phyloP scores from a whole-genome alignment of 2,113 vertebrate species.

The Pseudorectes ferrugineus region DNA sequence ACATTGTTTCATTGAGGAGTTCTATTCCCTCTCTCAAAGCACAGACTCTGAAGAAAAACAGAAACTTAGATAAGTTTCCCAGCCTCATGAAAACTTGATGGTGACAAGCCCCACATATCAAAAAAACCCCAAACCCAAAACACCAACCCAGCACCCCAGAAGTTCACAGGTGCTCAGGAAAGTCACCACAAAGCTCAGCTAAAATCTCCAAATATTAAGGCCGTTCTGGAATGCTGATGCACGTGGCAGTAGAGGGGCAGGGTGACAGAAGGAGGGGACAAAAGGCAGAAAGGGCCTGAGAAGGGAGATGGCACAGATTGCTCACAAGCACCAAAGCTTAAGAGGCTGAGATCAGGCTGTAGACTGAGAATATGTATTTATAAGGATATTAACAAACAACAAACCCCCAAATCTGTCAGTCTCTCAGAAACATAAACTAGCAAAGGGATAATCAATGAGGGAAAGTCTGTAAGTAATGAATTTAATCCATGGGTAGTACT shows the following conservation, averaged over 20 bases:
- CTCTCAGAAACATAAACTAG: neutral
- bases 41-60: neutral
- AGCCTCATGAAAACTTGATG: neutral
- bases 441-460: neutral
- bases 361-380: neutral
- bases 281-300: neutral
- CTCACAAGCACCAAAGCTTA: neutral
- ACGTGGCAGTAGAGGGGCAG: accelerated
- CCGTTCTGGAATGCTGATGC: neutral
- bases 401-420: neutral
- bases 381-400: neutral
- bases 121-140: neutral
- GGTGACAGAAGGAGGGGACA: neutral
- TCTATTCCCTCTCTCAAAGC: neutral
- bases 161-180: neutral
- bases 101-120: neutral
- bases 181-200: neutral
- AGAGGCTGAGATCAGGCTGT: neutral
- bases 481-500: neutral
- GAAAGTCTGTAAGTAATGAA: neutral
- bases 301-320: neutral
- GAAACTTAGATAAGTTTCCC: neutral
- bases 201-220: neutral
- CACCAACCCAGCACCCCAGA: accelerated
- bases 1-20: neutral